Evolutionary conservation across 2,797 vertebrate genomes (phyloP), one percentile per base, ranked within the genome.

Genomic region (Bucorvus abyssinicus): DNA sequence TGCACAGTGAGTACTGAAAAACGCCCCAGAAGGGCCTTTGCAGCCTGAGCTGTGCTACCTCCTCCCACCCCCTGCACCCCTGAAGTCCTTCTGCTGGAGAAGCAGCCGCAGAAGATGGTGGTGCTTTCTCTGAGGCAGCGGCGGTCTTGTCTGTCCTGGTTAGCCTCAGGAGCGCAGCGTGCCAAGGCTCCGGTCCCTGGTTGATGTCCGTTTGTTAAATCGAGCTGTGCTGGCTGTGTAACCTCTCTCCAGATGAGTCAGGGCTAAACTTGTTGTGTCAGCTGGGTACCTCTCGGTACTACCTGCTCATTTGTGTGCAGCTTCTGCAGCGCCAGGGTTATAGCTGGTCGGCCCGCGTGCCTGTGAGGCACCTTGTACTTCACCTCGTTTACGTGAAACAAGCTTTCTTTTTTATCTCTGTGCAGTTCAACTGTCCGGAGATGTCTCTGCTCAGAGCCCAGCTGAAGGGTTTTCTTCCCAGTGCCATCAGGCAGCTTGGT

Each of bases 261-360:
- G 89, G 87, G 64, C 81, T 87, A 38, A 89, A 85, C 84, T 70
- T 96, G 90, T 92, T 73, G 4, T 75, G 65, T 68, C 85, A 90
- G 83, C 91, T 90, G 79, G 74, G 75, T n/a, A 75, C 77, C 73
- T 71, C 53, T 78, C 63, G 4, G 74, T 59, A 15, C 83, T 90
- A 86, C 95, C 92, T 93, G 96, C 93, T 95, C 85, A 22, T 97
- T 63, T 85, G 77, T 91, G 70, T 84, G 85, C 94, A 29, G 92
- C 80, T 81, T 88, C 56, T 71, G 73, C 83, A 45, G 68, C 57
- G 82, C 68, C 60, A 26, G 84, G 85, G 77, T 90, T 91, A 22
- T 50, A 86, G 82, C 94, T 91, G 61, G 8, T 38, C 0, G 8
- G 87, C 87, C 86, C 0, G 0, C 38, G 44, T 59, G 17, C 44